Percentiles rank a stretch among this genome's conserved stretches.
phyloP scores from a whole-genome alignment of 2,113 vertebrate genomes.

The Cichladusa arquata region DNA sequence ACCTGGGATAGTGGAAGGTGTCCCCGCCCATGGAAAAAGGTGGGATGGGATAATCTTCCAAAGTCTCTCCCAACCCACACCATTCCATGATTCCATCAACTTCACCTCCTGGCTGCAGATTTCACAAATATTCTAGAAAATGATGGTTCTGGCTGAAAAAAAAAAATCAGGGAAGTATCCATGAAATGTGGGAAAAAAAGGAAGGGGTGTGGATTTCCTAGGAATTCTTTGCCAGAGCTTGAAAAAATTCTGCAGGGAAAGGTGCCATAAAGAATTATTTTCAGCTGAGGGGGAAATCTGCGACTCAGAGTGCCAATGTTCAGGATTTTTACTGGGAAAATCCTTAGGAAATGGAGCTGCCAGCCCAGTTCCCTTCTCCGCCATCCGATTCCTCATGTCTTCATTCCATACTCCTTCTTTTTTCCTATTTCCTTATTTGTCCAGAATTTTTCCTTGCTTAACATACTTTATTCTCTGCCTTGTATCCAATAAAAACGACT shows the following conservation, averaged over 20 bases:
- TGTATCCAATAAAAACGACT: not conserved
- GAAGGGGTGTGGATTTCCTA: not conserved
- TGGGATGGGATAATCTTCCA: not conserved
- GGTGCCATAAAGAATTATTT: not conserved
- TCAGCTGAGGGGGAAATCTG: not conserved
- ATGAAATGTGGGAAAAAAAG: fast-evolving
- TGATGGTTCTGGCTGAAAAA: not conserved
- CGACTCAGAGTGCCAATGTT: not conserved
- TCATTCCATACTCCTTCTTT: not conserved
- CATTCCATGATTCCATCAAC: not conserved
- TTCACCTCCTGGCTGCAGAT: not conserved
- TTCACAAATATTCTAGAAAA: not conserved
- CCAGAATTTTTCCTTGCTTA: not conserved
- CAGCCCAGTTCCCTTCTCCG: fast-evolving
- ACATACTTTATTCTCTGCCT: not conserved
- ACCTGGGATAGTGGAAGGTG: not conserved
- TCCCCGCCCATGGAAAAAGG: not conserved
- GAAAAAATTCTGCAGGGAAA: not conserved
- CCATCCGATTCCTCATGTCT: fast-evolving
- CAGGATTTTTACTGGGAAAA: not conserved
- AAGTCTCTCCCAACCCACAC: not conserved
- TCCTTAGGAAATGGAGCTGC: not conserved
- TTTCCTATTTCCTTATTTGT: not conserved
- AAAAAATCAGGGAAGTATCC: not conserved
- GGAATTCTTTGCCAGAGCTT: not conserved